phyloP scores from a whole-genome alignment of 2,113 vertebrate species.

The Tringa solitaria region DNA sequence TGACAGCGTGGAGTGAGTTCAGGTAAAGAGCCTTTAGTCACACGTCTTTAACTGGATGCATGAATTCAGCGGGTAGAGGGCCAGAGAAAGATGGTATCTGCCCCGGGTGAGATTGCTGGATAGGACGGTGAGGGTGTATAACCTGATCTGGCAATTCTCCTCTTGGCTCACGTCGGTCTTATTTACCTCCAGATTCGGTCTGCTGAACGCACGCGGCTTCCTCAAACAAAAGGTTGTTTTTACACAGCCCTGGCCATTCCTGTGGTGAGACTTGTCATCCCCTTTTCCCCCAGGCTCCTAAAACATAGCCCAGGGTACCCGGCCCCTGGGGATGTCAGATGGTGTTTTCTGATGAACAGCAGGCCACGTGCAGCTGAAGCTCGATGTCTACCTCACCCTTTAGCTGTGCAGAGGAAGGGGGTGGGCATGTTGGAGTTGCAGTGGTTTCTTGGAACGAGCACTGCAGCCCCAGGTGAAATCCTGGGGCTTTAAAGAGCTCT shows the following conservation, averaged over 20 bases:
- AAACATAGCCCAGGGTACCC: neutral
- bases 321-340: neutral
- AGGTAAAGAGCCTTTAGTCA: accelerated
- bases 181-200: neutral
- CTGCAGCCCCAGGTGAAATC: neutral
- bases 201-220: neutral
- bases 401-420: neutral
- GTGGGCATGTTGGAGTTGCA: neutral
- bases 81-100: neutral
- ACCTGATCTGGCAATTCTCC: neutral
- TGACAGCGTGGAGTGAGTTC: neutral
- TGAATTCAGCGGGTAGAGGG: neutral
- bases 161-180: neutral
- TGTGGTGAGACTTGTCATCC: neutral
- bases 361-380: neutral
- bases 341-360: neutral
- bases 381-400: neutral
- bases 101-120: neutral
- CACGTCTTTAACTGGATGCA: neutral
- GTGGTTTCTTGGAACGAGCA: neutral
- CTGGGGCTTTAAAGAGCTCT: neutral
- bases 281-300: neutral
- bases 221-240: neutral
- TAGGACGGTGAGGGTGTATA: neutral
- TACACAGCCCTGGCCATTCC: neutral